Percentiles rank a stretch among this genome's conserved stretches.
These are phyloP conservation scores for Ondatra zibethicus DNA, from an alignment of 2,113 vertebrate genomes.

Conservation along the genomic window DNA sequence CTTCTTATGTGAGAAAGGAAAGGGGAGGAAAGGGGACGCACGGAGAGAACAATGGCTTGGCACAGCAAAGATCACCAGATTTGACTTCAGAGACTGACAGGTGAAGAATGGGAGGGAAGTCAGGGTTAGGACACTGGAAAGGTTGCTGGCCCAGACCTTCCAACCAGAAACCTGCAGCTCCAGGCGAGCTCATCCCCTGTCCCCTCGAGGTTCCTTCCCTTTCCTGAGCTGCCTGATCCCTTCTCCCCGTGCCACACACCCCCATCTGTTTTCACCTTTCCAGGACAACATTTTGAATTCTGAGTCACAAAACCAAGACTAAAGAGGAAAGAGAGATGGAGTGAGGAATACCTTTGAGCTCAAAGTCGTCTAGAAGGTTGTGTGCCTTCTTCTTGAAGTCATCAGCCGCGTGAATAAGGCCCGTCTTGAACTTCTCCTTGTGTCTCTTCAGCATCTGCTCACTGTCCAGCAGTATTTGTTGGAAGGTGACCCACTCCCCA, in stretches of 20 bases:
- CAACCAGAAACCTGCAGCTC: background rate
- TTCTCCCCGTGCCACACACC: background rate
- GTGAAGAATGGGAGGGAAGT: background rate
- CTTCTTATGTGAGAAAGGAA: background rate
- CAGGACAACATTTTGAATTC: background rate
- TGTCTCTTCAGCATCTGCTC: conserved; percentile 88
- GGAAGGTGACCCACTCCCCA: conserved; percentile 89
- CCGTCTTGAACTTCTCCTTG: conserved; percentile 91
- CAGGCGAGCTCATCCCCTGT: background rate
- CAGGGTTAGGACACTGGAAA: background rate
- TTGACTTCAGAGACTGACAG: background rate
- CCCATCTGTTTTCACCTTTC: background rate
- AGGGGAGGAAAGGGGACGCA: background rate
- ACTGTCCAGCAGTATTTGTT: conserved; percentile 90
- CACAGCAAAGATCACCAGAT: background rate
- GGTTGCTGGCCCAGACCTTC: background rate
- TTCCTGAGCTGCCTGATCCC: background rate
- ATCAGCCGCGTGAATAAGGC: conserved; percentile 87
- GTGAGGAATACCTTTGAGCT: conserved; percentile 83
- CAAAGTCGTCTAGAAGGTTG: conserved; percentile 87
- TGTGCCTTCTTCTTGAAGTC: conserved; percentile 91
- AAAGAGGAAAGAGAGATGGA: background rate
- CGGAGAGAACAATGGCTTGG: background rate
- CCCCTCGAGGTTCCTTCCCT: background rate
- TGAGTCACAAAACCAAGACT: background rate